phyloP scores from a whole-genome alignment of 2,888 invertebrate species.

The Cabera pusaria region DNA sequence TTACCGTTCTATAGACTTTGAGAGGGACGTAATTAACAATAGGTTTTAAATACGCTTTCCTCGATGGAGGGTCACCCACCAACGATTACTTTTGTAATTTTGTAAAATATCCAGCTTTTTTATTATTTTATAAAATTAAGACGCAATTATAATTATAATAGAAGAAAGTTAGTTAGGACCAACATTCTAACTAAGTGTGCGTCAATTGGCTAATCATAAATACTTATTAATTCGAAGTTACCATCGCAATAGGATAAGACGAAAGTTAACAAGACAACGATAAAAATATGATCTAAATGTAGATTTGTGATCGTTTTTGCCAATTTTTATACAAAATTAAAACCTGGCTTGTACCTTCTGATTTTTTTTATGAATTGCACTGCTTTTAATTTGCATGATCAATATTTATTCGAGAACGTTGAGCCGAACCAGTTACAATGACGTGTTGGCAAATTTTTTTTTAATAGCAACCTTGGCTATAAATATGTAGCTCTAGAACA shows the following conservation, averaged over 20 bases:
- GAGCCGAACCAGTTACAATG: no score
- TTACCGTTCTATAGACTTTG: conserved; percentile 82
- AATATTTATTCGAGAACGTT: no score
- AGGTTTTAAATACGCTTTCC: conserved; percentile 73
- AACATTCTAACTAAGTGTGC: conserved; percentile 58
- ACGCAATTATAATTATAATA: conserved; percentile 48
- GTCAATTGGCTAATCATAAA: conserved; percentile 68
- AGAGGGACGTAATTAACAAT: conserved; percentile 83
- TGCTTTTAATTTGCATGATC: no score
- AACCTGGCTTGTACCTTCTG: conserved; percentile 1
- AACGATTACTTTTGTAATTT: conserved; percentile 68
- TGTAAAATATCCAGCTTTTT: conserved; percentile 64
- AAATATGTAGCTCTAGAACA: no score
- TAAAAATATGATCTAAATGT: conserved; percentile 34
- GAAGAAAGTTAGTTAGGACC: conserved; percentile 66
- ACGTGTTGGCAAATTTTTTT: no score
- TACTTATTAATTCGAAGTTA: conserved; percentile 48
- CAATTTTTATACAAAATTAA: conserved; percentile 12
- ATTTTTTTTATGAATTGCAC: neutral
- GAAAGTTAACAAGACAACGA: conserved; percentile 71
- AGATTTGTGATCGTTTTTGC: conserved; percentile 26
- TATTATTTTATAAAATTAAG: conserved; percentile 51
- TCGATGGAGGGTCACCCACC: conserved; percentile 58
- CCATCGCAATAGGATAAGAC: conserved; percentile 69
- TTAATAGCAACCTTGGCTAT: no score